Base-by-base conservation (phyloP, 2,888 invertebrate species). In the Drosophila maculinotata region DNA sequence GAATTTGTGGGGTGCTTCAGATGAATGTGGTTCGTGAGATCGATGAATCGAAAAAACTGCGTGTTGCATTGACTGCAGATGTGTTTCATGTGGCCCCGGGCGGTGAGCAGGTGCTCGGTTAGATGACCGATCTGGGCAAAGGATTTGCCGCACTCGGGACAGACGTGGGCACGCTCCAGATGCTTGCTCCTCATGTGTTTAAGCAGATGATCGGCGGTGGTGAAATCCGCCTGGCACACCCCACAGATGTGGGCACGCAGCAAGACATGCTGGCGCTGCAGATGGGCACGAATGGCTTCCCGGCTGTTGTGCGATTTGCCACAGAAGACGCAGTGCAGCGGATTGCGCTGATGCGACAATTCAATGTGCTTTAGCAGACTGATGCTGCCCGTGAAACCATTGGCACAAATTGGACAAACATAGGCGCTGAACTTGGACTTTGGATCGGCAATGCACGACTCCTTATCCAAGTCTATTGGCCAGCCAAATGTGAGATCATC, bases 401-500 rank as follows among this genome's bases (percentile, higher is more conserved):
- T 67, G 28, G 59, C 81, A 28, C 81, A 81, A 38, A 86, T 54
- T 23, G 80, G 80, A 12, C 81, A 81, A 3, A 81, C 81, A 26
- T 68, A 81, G 1, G 67, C 59, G 23, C 68, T 70, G 6, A 66
- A 69, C 44, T 79, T 80, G 20, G 63, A 75, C 25, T 59, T 59
- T 0, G 72, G 79, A 56, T 81, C 82, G 31, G 63, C 63, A 26
- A 79, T 83, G 52, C 81, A 83, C 4, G 78, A 66, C 47, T 83
- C 80, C 12, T 81, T 81, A 30, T 69, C 81, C n/a, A 81, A 44
- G 20, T 64, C 81, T 73, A 59, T 70, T 14, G 81, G 81, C 81
- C 81, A 81, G 10, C 74, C 87, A 8, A 86, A 86, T 15, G 85
- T 81, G 0, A 86, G 47, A 38, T 81, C 81, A 36, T 81, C 84